Conservation (phyloP, 2,113 vertebrate genomes). For the Ginglymostoma cirratum region DNA sequence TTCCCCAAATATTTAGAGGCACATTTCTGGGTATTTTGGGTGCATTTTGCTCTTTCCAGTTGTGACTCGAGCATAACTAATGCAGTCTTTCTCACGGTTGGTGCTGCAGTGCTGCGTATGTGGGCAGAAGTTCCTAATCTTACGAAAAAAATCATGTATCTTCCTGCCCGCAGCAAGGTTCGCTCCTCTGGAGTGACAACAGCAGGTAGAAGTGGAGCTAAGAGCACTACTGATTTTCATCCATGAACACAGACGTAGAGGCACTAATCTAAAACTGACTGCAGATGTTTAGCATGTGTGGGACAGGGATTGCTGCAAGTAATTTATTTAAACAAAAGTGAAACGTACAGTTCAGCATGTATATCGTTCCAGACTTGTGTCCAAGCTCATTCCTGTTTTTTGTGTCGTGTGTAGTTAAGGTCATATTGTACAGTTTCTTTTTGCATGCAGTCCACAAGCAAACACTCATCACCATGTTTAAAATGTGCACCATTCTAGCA, state of each 20-base stretch:
- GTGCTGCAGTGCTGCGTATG: neutral
- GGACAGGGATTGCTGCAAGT: neutral
- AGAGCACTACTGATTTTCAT: neutral
- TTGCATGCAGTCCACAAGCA: neutral
- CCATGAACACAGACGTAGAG: neutral
- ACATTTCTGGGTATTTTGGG: neutral
- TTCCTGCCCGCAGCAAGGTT: neutral
- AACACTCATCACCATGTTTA: neutral
- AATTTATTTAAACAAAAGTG: constrained; percentile 1
- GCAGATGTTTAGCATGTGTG: neutral
- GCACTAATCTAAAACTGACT: neutral
- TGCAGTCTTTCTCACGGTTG: neutral
- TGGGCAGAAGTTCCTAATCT: neutral
- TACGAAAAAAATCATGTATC: neutral
- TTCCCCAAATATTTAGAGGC: neutral
- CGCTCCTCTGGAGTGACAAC: neutral
- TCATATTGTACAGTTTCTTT: neutral
- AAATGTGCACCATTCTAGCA: neutral
- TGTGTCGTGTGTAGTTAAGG: neutral
- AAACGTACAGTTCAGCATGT: neutral
- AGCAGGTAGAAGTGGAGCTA: neutral
- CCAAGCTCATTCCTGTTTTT: neutral
- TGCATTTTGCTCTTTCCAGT: neutral
- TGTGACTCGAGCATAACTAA: neutral
- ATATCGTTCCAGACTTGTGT: neutral